These are phyloP conservation scores for Leucoptera coffeella DNA, from an alignment of 2,888 invertebrate species.

Conservation along the genomic window DNA sequence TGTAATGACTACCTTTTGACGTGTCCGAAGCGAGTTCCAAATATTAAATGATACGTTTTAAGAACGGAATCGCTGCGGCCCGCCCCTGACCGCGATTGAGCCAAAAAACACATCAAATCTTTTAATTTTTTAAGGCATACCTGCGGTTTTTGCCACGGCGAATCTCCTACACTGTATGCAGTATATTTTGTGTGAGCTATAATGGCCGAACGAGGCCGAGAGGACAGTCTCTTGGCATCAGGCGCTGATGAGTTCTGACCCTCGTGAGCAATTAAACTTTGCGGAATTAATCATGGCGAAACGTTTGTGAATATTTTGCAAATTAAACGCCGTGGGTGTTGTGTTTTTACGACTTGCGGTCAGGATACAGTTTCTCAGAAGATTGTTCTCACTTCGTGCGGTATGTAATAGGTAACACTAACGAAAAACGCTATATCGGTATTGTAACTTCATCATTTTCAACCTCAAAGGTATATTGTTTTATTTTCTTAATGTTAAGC, in stretches of 20 bases:
- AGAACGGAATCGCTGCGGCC: slow-evolving; percentile 51
- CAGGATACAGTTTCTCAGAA: no score
- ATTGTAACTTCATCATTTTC: no score
- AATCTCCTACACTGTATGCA: no score
- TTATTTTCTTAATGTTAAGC: no score
- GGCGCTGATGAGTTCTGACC: slow-evolving; percentile 26
- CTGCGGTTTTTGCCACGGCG: slow-evolving; percentile 47
- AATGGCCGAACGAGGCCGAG: no score
- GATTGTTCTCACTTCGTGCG: no score
- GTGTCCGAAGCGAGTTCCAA: slow-evolving; percentile 50
- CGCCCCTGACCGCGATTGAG: slow-evolving; percentile 48
- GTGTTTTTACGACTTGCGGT: slow-evolving; percentile 37
- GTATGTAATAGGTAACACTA: no score
- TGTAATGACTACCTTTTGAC: slow-evolving; percentile 52
- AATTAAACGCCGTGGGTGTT: slow-evolving; percentile 21
- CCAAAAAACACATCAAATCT: slow-evolving; percentile 32
- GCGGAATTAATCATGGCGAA: slow-evolving; percentile 36
- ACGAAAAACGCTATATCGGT: no score
- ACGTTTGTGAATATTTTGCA: slow-evolving; percentile 29
- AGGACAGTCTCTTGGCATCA: slow-evolving; percentile 31
- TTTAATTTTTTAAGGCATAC: slow-evolving; percentile 52
- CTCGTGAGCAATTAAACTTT: slow-evolving; percentile 30
- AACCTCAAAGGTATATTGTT: no score
- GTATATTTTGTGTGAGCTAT: no score
- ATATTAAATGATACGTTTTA: slow-evolving; percentile 54